Base-by-base conservation (phyloP, 2,113 vertebrate species). In the Heteronetta atricapilla region DNA sequence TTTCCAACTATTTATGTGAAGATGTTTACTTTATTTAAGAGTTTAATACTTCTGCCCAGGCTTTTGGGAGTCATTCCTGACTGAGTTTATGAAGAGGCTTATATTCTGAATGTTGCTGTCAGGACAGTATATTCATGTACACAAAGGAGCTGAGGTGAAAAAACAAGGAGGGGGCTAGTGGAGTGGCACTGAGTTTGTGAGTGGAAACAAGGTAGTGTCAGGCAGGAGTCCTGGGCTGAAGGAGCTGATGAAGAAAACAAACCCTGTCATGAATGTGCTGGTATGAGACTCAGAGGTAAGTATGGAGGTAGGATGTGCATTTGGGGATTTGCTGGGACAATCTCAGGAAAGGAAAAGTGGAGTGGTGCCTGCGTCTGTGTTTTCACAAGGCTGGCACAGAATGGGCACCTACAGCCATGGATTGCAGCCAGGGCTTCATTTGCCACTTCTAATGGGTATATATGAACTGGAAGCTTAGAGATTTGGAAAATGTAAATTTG, bases 121-220 rank as follows among this genome's bases (percentile, higher is more conserved):
- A 2, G 81, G 23, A 46, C 28, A 25, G 29, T 29, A 2, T 21
- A 50, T 72, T 42, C 63, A 36, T 33, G 18, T 36, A 31, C 21
- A 22, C 64, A 55, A 34, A 25, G 69, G 15, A 29, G 11, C 42
- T 68, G 40, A 50, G 48, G 19, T 36, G 15, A 28, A 34, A 86
- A 58, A 8, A 10, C 46, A 62, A 60, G 15, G 33, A 4, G 20
- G 46, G 33, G 4, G 5, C 29, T 78, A 52, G 13, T 31, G 52
- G 6, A 0, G 12, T 53, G 68, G 68, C 18, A 52, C 13, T 38
- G n/a, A 29, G 0, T 40, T 28, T 46, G 36, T 16, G 11, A 52
- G 6, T 12, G 17, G 36, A 52, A 74, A 58, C 40, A 12, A 25
- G 1, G 0, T 59, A 18, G n/a, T 66, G 63, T 23, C 8, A 11